Evolutionary conservation across 2,113 vertebrate species (phyloP), one percentile per base, ranked within the genome.

Genomic region (Rhinopomastus cyanomelas): DNA sequence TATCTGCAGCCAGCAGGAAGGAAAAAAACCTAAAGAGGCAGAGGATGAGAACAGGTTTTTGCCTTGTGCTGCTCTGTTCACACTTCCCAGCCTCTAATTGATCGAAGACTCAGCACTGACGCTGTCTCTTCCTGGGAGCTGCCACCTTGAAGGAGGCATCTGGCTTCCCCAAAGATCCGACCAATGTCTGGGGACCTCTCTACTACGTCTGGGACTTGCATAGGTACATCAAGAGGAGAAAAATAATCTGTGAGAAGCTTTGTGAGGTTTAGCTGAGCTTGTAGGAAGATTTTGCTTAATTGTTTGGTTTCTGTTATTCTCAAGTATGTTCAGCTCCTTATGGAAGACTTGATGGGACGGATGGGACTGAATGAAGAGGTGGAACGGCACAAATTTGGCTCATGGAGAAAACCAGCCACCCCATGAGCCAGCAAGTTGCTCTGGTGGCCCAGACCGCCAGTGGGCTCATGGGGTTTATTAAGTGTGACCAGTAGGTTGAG

Each of bases 261-360:
- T 14, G 8, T 2, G 18, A 82, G 30, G 27, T 92, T 94, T 88
- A 89, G 87, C 91, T 95, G 94, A 92, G 87, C 84, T 86, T 19
- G 86, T 88, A 87, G 77, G 66, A 93, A 60, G 44, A 55, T 87
- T 67, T 36, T 29, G 20, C 73, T 79, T 27, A 81, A n/a, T 69
- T 85, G 78, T 16, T 69, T 67, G 19, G 19, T 29, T 81, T 66
- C 16, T 64, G 3, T 71, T 87, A 26, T 51, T 19, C 42, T 80
- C 2, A 1, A 64, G 55, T 19, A 29, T 23, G 5, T 89, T 85
- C 64, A 61, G 39, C 6, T 25, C 37, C 72, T 56, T 75, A 65
- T 75, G 90, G 77, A 81, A 74, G 16, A 12, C 2, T 75, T 4
- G 16, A 29, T 64, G 75, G 81, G 5, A 32, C 82, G 76, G 44